phyloP scores from a whole-genome alignment of 2,797 vertebrate species.

The Myripristis murdjan region DNA sequence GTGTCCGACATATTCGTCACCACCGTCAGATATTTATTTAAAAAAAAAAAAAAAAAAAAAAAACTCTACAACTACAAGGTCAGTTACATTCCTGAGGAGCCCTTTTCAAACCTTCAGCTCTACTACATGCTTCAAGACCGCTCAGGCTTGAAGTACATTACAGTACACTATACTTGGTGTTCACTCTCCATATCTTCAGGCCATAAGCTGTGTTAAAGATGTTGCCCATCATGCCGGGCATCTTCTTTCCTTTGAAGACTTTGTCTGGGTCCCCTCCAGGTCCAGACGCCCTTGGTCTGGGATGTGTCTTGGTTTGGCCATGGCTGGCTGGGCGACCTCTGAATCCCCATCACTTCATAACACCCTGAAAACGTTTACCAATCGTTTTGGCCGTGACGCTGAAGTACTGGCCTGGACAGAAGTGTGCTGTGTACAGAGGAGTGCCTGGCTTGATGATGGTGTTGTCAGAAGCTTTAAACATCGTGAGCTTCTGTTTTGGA shows the following conservation, averaged over 20 bases:
- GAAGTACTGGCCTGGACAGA: constrained; percentile 95
- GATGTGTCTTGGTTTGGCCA: constrained; percentile 96
- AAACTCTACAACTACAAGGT: too few relatives aligned
- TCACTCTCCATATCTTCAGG: constrained; percentile 96
- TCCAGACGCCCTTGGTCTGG: constrained; percentile 92
- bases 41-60: too few relatives aligned
- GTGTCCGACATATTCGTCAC: too few relatives aligned
- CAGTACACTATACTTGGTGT: constrained; percentile 92
- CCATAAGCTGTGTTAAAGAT: constrained; percentile 85
- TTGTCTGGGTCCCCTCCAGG: constrained; percentile 91
- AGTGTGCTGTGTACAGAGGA: constrained; percentile 97
- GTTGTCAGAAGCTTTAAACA: constrained; percentile 91
- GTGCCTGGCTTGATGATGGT: constrained; percentile 97
- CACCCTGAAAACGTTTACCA: constrained; percentile 98
- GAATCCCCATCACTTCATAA: constrained; percentile 97
- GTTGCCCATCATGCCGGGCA: constrained; percentile 96
- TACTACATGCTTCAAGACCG: too few relatives aligned
- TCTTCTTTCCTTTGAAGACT: constrained; percentile 96
- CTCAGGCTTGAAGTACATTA: too few relatives aligned
- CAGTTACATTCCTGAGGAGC: too few relatives aligned
- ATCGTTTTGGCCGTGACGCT: constrained; percentile 97
- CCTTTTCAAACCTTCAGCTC: too few relatives aligned
- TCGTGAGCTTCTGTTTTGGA: constrained; percentile 90
- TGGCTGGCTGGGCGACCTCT: constrained; percentile 95
- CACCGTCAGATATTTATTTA: too few relatives aligned